A percentile compares a stretch with the other conserved stretches of the same genome.
phyloP scores from a whole-genome alignment of 2,797 vertebrate species.

The Australoheros facetus region DNA sequence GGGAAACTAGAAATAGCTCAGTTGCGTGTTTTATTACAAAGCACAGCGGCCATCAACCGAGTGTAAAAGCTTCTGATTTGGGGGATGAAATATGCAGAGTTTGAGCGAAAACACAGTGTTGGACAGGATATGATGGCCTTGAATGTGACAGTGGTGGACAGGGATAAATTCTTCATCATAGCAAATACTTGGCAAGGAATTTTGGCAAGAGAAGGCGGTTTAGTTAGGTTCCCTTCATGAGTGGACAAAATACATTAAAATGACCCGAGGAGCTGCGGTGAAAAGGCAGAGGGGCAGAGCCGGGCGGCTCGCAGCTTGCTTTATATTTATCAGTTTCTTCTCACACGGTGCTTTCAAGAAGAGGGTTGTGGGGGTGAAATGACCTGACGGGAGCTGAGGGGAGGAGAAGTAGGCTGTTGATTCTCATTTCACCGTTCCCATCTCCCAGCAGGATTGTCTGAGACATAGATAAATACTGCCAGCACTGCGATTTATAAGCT shows the following conservation, averaged over 20 bases:
- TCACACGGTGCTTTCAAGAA: constrained; percentile 57
- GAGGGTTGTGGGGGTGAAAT: constrained; percentile 57
- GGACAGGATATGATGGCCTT: constrained; percentile 39
- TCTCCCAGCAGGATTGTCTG: constrained; percentile 77
- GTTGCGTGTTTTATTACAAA: constrained; percentile 34
- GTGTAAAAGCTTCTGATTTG: constrained; percentile 39
- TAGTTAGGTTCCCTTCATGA: constrained; percentile 24
- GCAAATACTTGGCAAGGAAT: constrained; percentile 24
- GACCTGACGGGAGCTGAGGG: constrained; percentile 68
- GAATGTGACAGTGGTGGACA: constrained; percentile 14
- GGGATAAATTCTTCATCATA: constrained; percentile 23
- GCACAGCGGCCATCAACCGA: constrained; percentile 27
- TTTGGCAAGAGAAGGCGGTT: constrained; percentile 21
- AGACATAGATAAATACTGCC: constrained; percentile 80
- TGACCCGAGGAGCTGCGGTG: constrained; percentile 47
- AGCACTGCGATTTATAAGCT: constrained; percentile 76
- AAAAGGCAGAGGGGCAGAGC: constrained; percentile 49
- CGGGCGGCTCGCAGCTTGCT: constrained; percentile 54
- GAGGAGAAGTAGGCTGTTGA: constrained; percentile 73
- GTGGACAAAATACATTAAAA: constrained; percentile 62
- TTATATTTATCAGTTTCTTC: constrained; percentile 75
- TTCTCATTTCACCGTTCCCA: constrained; percentile 74
- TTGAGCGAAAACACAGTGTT: constrained; percentile 25
- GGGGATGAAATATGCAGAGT: constrained; percentile 58
- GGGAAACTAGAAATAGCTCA: constrained; percentile 42